Conservation (phyloP, 1,140 invertebrate species). For the Lasaia peninsularis region DNA sequence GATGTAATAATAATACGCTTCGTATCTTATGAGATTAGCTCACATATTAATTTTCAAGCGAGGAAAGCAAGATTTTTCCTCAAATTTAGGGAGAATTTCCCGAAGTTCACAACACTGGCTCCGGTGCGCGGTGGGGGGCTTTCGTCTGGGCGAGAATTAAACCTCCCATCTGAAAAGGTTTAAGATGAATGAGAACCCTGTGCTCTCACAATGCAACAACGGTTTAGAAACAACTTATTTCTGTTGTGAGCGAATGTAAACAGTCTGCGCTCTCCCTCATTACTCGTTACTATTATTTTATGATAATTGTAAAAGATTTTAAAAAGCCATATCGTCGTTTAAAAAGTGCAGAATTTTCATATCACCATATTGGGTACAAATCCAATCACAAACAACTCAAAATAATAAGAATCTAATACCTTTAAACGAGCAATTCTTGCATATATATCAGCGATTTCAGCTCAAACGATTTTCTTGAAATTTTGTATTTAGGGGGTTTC, state of each 20-base stretch:
- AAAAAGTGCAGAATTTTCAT: too few species aligned
- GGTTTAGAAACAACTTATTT: constrained; percentile 66
- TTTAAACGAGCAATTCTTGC: too few species aligned
- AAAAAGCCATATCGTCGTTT: too few species aligned
- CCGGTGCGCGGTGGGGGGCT: constrained; percentile 34
- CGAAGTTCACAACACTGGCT: constrained; percentile 9
- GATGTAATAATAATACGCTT: too few species aligned
- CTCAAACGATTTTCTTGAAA: too few species aligned
- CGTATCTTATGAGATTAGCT: too few species aligned
- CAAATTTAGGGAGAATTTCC: not conserved
- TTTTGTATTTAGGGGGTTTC: too few species aligned
- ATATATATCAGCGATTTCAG: too few species aligned
- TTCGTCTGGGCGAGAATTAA: constrained; percentile 61
- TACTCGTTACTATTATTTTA: constrained; percentile 14
- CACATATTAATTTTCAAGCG: too few species aligned
- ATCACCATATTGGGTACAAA: too few species aligned
- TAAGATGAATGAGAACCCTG: constrained; percentile 66
- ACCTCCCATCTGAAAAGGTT: constrained; percentile 65
- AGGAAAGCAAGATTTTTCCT: not conserved
- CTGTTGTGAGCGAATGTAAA: constrained; percentile 54
- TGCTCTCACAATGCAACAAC: constrained; percentile 65
- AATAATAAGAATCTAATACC: too few species aligned
- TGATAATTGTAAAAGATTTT: not conserved
- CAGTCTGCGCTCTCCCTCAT: constrained; percentile 49
- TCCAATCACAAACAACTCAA: too few species aligned